Base-by-base conservation (phyloP, 2,797 vertebrate genomes). In the Atherinosoma microstoma region DNA sequence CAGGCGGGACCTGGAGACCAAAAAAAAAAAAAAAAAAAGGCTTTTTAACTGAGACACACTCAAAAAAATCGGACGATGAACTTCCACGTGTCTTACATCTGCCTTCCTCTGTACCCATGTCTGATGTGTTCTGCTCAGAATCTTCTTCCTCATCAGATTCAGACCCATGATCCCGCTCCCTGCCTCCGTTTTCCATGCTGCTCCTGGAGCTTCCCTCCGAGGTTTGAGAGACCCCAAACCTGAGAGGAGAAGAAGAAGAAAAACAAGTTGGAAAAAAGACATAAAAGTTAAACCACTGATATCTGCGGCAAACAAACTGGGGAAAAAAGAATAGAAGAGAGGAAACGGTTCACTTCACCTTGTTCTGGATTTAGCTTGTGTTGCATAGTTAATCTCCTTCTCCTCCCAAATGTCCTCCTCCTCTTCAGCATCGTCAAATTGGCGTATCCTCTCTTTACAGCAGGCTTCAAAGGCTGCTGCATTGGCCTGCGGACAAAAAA, bases 331-430 rank as follows among this genome's bases (percentile, higher is more conserved):
- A 40, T 7, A 7, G 16, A 13, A 68, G n/a, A 3, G 3, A 30
- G 6, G 2, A 5, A 12, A n/a, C 16, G 11, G 16, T 0, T 2
- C 24, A 20, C 9, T 70, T 67, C 87, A 98, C 98, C 98, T 94
- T 90, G 96, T 96, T 91, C 98, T 96, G 75, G 96, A 95, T 83
- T 95, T 96, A 40, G 94, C 96, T 88, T 97, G 96, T 74, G 95
- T 92, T 70, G 96, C 91, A 90, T 96, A 96, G 92, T 93, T 97
- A 40, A 96, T 96, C 87, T 97, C 96, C 82, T 96, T 97, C 49
- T 97, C 97, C 49, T 99, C 97, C 98, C 98, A 99, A 73, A 99
- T 97, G 71, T 99, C 98, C 32, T 99, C 97, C 0, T 99, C 97
- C 58, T 98, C 97, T 29, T 96, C 97, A 0, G 94, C 95, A 24